These are phyloP conservation scores for Drosophila putrida DNA, from an alignment of 2,888 invertebrate genomes.

Conservation along the genomic window DNA sequence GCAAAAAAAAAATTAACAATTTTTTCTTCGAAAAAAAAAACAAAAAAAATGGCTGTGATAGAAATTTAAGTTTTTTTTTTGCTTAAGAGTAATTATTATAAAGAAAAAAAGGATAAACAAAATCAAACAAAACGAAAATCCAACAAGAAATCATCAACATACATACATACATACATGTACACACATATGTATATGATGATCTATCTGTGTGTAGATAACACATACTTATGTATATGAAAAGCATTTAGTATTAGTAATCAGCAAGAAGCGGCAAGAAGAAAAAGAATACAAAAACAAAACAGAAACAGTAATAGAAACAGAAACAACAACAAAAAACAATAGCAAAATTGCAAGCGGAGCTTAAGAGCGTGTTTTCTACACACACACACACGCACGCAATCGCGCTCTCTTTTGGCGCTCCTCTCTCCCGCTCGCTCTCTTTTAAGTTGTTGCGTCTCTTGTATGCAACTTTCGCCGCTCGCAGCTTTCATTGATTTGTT, in stretches of 20 bases:
- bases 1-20: slow-evolving; percentile 32
- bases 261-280: slow-evolving; percentile 18
- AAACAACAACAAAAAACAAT: slow-evolving; percentile 1
- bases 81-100: slow-evolving; percentile 56
- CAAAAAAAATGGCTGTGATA: slow-evolving; percentile 81
- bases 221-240: slow-evolving; percentile 4
- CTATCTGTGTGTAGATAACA: slow-evolving; percentile 9
- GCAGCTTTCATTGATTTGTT: slow-evolving; percentile 58
- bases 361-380: slow-evolving; percentile 21
- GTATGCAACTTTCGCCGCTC: slow-evolving; percentile 56
- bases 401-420: not conserved
- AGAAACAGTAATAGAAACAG: not conserved
- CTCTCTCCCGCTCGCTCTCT: not conserved
- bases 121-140: slow-evolving; percentile 28
- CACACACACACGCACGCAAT: slow-evolving; percentile 1
- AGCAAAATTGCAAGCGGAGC: slow-evolving; percentile 20
- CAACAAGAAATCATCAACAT: slow-evolving; percentile 15
- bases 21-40: slow-evolving; percentile 72
- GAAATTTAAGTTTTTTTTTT: slow-evolving; percentile 72
- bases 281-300: slow-evolving; percentile 27
- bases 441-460: slow-evolving; percentile 3
- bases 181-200: slow-evolving; percentile 9
- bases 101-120: slow-evolving; percentile 37
- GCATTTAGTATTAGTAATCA: slow-evolving; percentile 55
- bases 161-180: slow-evolving; percentile 12